A percentile compares a stretch with the other conserved stretches of the same genome.
phyloP scores from a whole-genome alignment of 2,888 invertebrate species.

The Lycia hirtaria region DNA sequence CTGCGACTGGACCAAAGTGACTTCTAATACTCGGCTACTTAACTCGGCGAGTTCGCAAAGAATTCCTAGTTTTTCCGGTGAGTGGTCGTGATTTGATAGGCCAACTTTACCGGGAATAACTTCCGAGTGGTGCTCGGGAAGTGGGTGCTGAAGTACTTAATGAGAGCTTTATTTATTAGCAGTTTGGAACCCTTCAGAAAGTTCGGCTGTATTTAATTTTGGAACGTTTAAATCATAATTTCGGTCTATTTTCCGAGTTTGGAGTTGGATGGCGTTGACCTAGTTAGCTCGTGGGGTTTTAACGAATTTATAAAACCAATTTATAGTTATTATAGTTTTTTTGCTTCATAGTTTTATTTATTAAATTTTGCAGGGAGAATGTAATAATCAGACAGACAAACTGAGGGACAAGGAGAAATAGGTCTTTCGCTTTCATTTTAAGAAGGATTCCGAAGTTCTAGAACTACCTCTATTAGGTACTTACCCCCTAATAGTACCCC shows the following conservation, averaged over 20 bases:
- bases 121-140: slow-evolving; percentile 18
- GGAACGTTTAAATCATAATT: slow-evolving; percentile 23
- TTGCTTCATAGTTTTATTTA: too few species aligned
- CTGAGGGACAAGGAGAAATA: too few species aligned
- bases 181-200: slow-evolving; percentile 18
- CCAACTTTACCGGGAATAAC: slow-evolving; percentile 25
- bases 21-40: slow-evolving; percentile 11
- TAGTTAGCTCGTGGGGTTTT: background rate
- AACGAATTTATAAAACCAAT: background rate
- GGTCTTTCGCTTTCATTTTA: too few species aligned
- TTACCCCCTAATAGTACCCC: too few species aligned
- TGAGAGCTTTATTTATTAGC: slow-evolving; percentile 31
- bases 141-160: slow-evolving; percentile 28
- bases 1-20: background rate
- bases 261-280: slow-evolving; percentile 5
- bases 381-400: too few species aligned
- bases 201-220: slow-evolving; percentile 29
- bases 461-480: too few species aligned
- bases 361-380: too few species aligned
- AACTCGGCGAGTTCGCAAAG: slow-evolving; percentile 14
- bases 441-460: too few species aligned
- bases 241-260: slow-evolving; percentile 5
- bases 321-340: too few species aligned
- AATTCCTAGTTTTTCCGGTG: slow-evolving; percentile 24
- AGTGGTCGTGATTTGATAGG: slow-evolving; percentile 26